Conservation (phyloP, 2,113 vertebrate genomes). For the Hipposideros armiger region DNA sequence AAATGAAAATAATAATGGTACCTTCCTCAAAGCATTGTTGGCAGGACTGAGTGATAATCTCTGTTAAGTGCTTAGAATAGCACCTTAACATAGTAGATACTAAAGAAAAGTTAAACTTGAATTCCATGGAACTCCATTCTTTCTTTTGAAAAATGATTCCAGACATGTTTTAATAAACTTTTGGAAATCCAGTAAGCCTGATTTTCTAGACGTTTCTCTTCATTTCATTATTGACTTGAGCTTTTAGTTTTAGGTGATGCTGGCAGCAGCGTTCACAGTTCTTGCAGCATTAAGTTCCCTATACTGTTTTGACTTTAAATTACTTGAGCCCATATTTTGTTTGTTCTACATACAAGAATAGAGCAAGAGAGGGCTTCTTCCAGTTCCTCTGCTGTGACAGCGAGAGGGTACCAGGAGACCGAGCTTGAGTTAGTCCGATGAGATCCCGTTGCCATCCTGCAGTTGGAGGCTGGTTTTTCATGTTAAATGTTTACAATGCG, state of each 20-base stretch:
- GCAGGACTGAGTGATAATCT: not conserved
- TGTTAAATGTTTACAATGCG: not conserved
- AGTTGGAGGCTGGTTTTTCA: not conserved
- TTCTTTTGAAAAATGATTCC: not conserved
- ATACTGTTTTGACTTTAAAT: not conserved
- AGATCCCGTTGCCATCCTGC: not conserved
- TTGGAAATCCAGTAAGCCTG: not conserved
- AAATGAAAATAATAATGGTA: not conserved
- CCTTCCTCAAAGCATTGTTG: not conserved
- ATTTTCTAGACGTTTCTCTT: slow-evolving; percentile 32
- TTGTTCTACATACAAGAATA: not conserved
- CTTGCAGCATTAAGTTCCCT: not conserved
- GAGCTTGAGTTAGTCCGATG: not conserved
- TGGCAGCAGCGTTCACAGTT: not conserved
- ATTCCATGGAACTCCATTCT: not conserved
- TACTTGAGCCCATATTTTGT: slow-evolving; percentile 22
- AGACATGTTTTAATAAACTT: not conserved
- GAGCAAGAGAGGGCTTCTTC: slow-evolving; percentile 6
- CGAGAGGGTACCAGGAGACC: not conserved
- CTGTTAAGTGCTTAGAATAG: not conserved
- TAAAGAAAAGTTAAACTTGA: slow-evolving; percentile 24
- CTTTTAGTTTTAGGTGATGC: slow-evolving; percentile 25
- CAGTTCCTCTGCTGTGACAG: not conserved
- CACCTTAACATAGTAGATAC: not conserved
- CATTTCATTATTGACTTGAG: not conserved